Conservation (phyloP, 2,888 invertebrate genomes). For the Mimachlamys varia region DNA sequence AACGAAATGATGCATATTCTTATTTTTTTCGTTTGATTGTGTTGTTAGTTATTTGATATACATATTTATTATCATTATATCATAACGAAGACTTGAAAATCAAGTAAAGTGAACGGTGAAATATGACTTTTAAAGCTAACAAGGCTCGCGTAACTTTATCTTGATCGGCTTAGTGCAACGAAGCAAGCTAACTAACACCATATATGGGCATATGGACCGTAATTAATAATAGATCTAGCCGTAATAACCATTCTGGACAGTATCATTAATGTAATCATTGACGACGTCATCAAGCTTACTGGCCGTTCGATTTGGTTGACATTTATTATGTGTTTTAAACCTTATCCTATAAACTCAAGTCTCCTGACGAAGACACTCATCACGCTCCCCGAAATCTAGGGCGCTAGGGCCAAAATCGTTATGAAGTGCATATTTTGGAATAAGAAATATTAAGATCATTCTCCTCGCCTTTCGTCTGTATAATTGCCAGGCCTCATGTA, state of each 20-base stretch:
- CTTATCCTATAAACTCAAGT: not conserved
- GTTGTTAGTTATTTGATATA: not conserved
- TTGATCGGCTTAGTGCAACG: not conserved
- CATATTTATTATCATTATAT: too few relatives aligned
- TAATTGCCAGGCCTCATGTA: not conserved
- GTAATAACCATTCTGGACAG: not conserved
- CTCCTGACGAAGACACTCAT: not conserved
- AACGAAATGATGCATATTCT: not conserved
- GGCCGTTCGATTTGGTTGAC: not conserved
- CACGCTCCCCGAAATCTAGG: too few relatives aligned
- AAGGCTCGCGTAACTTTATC: not conserved
- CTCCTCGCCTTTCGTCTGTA: not conserved
- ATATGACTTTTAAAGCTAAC: not conserved
- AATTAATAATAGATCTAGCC: conserved; percentile 28
- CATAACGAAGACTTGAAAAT: not conserved
- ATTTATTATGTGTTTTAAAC: not conserved
- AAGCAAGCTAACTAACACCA: conserved; percentile 24
- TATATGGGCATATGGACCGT: conserved; percentile 25
- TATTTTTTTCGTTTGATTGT: not conserved
- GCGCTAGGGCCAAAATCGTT: not conserved
- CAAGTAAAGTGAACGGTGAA: not conserved
- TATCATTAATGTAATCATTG: not conserved
- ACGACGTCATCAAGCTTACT: not conserved
- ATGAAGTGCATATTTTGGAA: not conserved
- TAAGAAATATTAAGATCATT: not conserved